Evolutionary conservation across 2,888 invertebrate species (phyloP).

Genomic region (Eupithecia subfuscata): DNA sequence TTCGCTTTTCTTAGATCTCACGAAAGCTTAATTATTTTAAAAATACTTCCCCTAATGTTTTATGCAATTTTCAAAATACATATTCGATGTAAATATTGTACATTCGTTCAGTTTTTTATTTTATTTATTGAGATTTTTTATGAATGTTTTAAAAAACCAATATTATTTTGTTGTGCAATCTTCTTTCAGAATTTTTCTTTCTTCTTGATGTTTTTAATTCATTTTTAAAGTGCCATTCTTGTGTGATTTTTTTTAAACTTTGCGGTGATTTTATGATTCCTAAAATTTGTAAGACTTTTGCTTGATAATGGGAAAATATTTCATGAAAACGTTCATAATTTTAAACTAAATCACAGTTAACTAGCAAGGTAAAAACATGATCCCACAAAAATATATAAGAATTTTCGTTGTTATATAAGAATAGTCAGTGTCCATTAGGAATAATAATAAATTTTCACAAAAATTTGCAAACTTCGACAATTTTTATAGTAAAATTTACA

Average conservation of each 20-base stretch:
- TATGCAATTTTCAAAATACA: slow-evolving; percentile 73
- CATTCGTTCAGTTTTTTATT: slow-evolving; percentile 68
- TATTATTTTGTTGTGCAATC: slow-evolving; percentile 73
- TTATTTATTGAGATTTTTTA: slow-evolving; percentile 80
- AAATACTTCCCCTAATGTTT: slow-evolving; percentile 64
- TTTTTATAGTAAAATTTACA: neutral
- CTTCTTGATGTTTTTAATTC: slow-evolving; percentile 49
- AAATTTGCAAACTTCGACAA: neutral
- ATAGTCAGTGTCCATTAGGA: neutral
- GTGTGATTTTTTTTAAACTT: slow-evolving; percentile 50
- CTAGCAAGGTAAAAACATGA: neutral
- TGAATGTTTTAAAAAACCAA: slow-evolving; percentile 64
- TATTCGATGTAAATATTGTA: slow-evolving; percentile 83
- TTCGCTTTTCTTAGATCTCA: slow-evolving; percentile 73
- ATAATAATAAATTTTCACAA: too few relatives aligned
- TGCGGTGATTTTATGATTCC: slow-evolving; percentile 68
- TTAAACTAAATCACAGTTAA: neutral
- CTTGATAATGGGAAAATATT: slow-evolving; percentile 17
- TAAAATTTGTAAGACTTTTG: slow-evolving; percentile 46
- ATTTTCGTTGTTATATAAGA: neutral
- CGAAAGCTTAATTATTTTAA: slow-evolving; percentile 50
- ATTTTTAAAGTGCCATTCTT: slow-evolving; percentile 73
- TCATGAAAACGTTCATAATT: slow-evolving; percentile 12
- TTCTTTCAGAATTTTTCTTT: slow-evolving; percentile 50
- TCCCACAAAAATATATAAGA: neutral